Base-by-base conservation (phyloP, 2,797 vertebrate species). In the Alauda arvensis region DNA sequence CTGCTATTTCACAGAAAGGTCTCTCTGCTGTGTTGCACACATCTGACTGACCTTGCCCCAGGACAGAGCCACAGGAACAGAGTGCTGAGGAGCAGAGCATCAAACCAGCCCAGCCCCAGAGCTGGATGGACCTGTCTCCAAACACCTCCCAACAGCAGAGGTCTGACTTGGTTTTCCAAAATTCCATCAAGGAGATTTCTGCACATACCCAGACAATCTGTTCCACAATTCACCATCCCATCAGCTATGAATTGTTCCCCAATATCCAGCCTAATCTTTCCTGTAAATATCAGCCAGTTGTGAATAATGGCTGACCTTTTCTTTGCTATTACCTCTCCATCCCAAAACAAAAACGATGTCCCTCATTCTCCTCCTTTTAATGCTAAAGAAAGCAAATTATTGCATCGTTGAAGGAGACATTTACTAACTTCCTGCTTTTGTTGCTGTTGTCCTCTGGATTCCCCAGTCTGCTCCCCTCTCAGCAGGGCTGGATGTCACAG, bases 401-500 rank as follows among this genome's bases (percentile, higher is more conserved):
- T 63, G 17, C 40, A 75, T 2, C 14, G 37, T 14, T 29, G 25
- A 26, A 65, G 51, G 10, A 28, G 8, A 59, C 21, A 34, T 43
- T 90, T 90, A 23, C 5, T 10, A 33, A 13, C 16, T 33, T 45
- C 37, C 17, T 65, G 45, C 4, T 49, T 70, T 82, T 43, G 2
- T 39, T 69, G 12, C 68, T 60, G 25, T 5, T 80, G 40, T 43
- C 23, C 40, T 68, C 59, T 45, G 37, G 20, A 33, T 71, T 80
- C 55, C 45, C 69, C 51, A 33, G 19, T 65, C 59, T 72, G 6
- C 12, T 40, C 18, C 19, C 33, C 9, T 29, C 43, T 37, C 43
- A 43, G 20, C 10, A 4, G 0, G 0, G 53, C 48, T 53, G 77
- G 20, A 52, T 52, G 37, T 49, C 26, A 2, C 15, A 1, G 18